Evolutionary conservation across 2,797 vertebrate genomes (phyloP), one percentile per base, ranked within the genome.

Genomic region (Morus bassanus): DNA sequence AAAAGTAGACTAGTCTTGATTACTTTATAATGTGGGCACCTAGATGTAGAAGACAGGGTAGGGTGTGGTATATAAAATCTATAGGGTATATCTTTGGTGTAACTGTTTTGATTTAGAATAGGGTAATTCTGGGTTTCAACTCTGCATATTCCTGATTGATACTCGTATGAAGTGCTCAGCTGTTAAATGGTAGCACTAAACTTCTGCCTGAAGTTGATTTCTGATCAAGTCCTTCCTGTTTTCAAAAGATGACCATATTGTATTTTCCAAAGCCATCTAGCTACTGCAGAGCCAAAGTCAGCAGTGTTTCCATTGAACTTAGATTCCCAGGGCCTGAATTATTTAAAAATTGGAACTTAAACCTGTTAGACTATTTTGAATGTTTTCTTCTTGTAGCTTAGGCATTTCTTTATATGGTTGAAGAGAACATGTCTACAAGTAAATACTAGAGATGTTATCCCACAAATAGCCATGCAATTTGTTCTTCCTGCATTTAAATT

Each of bases 401-500:
- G 18, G 3, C 7, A 18, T 77, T 86, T 72, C 21, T 85, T 91
- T 43, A 3, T 27, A 35, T 13, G 23, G 2, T 17, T 80, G 59
- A 67, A 19, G 39, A 77, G 25, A 88, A 77, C 7, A 15, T 33
- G 63, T 56, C 57, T n/a, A 56, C 10, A 61, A 84, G 37, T 64
- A 77, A 93, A 95, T 39, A 18, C 9, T 70, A 41, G 61, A 43
- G 25, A 35, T 51, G 30, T 74, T 89, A 50, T 27, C 18, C 46
- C 79, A 88, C 31, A 85, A 92, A 75, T 30, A 72, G 7, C 15
- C 67, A 93, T 79, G 57, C 43, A n/a, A 11, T 94, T 96, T 91
- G 33, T 35, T 91, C 18, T 95, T 68, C 25, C 46, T 88, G 17
- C 33, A 80, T 95, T 94, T 86, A 76, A 72, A 95, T 82, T 64